Percentiles rank a stretch among this genome's conserved stretches.
phyloP scores from a whole-genome alignment of 2,888 invertebrate genomes.

The Brachypterus glaber region DNA sequence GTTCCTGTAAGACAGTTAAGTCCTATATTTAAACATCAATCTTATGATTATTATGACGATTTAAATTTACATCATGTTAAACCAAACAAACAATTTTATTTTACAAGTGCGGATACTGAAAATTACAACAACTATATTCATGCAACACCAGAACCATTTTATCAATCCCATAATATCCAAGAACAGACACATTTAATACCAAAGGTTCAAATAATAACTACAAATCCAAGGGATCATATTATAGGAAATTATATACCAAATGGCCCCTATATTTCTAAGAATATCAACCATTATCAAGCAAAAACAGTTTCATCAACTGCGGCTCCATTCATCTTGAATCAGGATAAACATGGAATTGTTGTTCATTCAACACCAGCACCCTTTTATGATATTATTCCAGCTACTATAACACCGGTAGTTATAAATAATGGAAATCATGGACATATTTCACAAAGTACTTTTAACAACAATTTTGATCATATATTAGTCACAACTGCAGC shows the following conservation, averaged over 20 bases:
- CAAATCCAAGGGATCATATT: slow-evolving; percentile 21
- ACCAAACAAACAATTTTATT: slow-evolving; percentile 11
- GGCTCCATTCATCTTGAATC: slow-evolving; percentile 18
- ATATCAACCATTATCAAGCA: slow-evolving; percentile 18
- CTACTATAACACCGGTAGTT: slow-evolving; percentile 14
- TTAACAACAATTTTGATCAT: not conserved
- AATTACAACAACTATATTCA: not conserved
- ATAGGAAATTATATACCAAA: slow-evolving; percentile 24
- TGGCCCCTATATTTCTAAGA: slow-evolving; percentile 13
- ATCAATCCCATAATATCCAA: not conserved
- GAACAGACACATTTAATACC: slow-evolving; percentile 14
- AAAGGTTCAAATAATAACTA: slow-evolving; percentile 25
- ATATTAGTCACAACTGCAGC: slow-evolving; percentile 6
- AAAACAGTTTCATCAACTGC: slow-evolving; percentile 18
- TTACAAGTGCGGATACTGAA: not conserved
- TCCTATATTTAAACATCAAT: slow-evolving; percentile 10
- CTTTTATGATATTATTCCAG: slow-evolving; percentile 4
- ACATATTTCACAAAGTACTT: slow-evolving; percentile 4
- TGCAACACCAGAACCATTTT: not conserved
- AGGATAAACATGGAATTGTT: slow-evolving; percentile 18
- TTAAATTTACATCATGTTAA: slow-evolving; percentile 20
- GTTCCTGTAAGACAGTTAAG: slow-evolving; percentile 17
- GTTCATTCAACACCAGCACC: slow-evolving; percentile 10
- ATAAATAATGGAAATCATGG: slow-evolving; percentile 8
- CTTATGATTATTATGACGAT: slow-evolving; percentile 9